These are phyloP conservation scores for Apoda limacodes DNA, from an alignment of 2,888 invertebrate genomes.

Conservation along the genomic window DNA sequence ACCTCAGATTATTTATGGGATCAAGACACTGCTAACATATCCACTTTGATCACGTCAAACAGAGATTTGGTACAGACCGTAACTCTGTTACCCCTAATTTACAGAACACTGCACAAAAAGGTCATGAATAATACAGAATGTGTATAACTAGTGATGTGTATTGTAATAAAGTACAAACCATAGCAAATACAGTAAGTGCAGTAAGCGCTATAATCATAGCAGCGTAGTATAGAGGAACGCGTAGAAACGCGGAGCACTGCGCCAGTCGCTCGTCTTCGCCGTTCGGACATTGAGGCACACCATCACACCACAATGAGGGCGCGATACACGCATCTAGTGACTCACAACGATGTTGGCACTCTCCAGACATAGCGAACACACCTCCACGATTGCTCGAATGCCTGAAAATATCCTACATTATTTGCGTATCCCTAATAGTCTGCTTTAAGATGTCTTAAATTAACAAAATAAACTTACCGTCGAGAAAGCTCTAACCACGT, in stretches of 20 bases:
- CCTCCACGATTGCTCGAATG: conserved; percentile 63
- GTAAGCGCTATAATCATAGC: conserved; percentile 66
- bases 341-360: conserved; percentile 81
- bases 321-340: conserved; percentile 86
- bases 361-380: conserved; percentile 73
- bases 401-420: conserved; percentile 33
- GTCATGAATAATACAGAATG: no score
- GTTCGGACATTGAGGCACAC: conserved; percentile 80
- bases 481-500: conserved; percentile 87
- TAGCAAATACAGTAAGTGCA: conserved; percentile 53
- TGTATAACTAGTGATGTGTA: no score
- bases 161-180: no score
- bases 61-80: no score
- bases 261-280: conserved; percentile 84
- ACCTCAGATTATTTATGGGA: no score
- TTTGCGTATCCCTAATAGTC: neutral
- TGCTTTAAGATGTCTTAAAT: neutral
- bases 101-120: no score
- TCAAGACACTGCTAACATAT: no score
- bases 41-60: no score
- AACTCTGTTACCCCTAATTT: no score
- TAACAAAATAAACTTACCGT: conserved; percentile 31
- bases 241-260: conserved; percentile 82
- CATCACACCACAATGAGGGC: conserved; percentile 85
- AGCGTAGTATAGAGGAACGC: conserved; percentile 81